Conservation (phyloP, 1,140 invertebrate genomes). For the Eumaeus atala region DNA sequence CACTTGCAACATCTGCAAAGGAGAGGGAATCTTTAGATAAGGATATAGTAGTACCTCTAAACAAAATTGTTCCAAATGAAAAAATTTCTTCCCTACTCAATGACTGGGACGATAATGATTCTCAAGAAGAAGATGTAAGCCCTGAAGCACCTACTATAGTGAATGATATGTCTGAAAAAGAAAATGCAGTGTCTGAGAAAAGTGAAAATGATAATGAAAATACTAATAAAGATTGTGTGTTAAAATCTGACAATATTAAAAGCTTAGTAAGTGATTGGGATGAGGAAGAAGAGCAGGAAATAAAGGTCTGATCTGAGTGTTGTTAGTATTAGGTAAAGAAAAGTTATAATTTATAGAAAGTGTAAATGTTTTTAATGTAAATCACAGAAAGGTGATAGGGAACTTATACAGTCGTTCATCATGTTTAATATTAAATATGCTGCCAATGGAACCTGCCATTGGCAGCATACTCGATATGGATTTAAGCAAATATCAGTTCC, state of each 20-base stretch:
- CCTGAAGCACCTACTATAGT: conserved; percentile 18
- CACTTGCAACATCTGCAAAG: conserved; percentile 11
- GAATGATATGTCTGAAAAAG: conserved; percentile 10
- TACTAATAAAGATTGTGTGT: conserved; percentile 13
- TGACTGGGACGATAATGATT: conserved; percentile 73
- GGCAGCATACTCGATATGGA: too few relatives aligned
- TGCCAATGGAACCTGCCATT: too few relatives aligned
- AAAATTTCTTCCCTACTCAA: conserved; percentile 66
- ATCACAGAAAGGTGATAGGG: neutral
- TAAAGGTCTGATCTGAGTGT: conserved; percentile 23
- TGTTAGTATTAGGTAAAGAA: neutral
- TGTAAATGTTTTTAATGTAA: conserved; percentile 1
- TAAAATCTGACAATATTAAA: conserved; percentile 54
- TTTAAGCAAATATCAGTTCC: too few relatives aligned
- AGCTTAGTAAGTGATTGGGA: conserved; percentile 66
- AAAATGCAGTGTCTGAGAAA: conserved; percentile 15
- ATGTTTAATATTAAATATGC: too few relatives aligned
- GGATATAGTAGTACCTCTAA: neutral
- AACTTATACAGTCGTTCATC: too few relatives aligned
- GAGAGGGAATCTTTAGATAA: neutral
- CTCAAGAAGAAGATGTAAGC: conserved; percentile 40
- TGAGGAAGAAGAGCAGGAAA: conserved; percentile 54
- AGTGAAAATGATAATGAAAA: conserved; percentile 7
- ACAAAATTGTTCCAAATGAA: conserved; percentile 14
- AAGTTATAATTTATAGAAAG: neutral